These are phyloP conservation scores for Netelia fuscicornis DNA, from an alignment of 2,888 invertebrate species.

Conservation along the genomic window DNA sequence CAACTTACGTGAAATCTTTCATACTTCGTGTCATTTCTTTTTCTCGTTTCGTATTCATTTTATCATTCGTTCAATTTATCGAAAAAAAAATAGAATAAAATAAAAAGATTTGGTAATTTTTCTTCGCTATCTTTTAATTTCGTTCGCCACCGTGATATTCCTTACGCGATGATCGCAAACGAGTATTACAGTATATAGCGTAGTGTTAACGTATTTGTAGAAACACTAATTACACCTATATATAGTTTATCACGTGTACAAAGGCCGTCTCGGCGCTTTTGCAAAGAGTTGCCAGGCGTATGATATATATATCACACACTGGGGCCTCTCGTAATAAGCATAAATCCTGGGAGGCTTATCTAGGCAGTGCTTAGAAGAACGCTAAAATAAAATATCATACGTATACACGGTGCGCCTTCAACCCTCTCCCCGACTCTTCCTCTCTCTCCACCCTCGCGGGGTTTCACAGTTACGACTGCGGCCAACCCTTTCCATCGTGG, in stretches of 20 bases:
- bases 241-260: not conserved
- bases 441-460: constrained; percentile 37
- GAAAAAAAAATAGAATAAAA: not conserved
- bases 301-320: constrained; percentile 12
- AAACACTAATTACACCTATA: not conserved
- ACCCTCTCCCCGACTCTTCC: constrained; percentile 71
- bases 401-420: constrained; percentile 77
- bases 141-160: not conserved
- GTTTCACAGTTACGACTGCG: constrained; percentile 60
- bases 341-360: constrained; percentile 84
- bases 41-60: not conserved
- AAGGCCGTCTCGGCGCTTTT: not conserved
- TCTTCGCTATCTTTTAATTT: not conserved
- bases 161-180: not conserved
- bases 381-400: constrained; percentile 84
- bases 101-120: not conserved
- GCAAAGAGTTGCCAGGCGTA: constrained; percentile 19
- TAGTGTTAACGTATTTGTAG: constrained; percentile 7
- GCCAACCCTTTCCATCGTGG: constrained; percentile 53
- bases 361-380: constrained; percentile 83
- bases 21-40: not conserved
- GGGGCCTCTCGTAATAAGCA: constrained; percentile 83
- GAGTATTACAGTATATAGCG: not conserved
- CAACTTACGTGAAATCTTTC: constrained; percentile 1
- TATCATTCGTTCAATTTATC: too few species aligned